A percentile compares a stretch with the other conserved stretches of the same genome.
Conservation (phyloP, 2,113 vertebrate genomes). For the Lepisosteus osseus region DNA sequence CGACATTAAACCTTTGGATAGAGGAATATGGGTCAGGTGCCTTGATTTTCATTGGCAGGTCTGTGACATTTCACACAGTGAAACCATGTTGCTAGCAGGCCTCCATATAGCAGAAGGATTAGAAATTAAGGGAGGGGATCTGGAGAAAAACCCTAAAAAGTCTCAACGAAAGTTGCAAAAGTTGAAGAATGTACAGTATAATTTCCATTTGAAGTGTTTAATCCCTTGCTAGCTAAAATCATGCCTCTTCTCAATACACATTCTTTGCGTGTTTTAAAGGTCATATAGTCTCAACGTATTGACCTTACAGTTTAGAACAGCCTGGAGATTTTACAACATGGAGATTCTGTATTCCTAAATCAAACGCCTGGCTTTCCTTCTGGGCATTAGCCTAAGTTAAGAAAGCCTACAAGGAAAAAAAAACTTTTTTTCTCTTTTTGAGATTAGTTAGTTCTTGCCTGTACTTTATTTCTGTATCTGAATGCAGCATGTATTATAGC, state of each 20-base stretch:
- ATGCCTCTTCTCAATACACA: constrained; percentile 20
- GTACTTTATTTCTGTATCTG: not conserved
- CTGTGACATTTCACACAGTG: constrained; percentile 15
- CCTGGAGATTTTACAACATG: constrained; percentile 25
- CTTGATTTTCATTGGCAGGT: constrained; percentile 20
- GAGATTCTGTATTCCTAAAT: constrained; percentile 15
- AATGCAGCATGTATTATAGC: not conserved
- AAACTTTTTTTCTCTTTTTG: too few species aligned
- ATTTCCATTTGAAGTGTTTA: constrained; percentile 41
- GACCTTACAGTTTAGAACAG: constrained; percentile 37
- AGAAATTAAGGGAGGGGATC: constrained; percentile 29
- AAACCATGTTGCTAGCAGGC: not conserved
- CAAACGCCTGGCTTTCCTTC: not conserved
- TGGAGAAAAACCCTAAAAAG: constrained; percentile 3
- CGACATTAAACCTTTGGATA: not conserved
- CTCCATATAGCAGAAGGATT: constrained; percentile 23
- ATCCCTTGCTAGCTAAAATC: constrained; percentile 41
- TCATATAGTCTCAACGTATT: constrained; percentile 33
- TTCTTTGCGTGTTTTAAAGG: constrained; percentile 35
- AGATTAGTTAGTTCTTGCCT: constrained; percentile 2
- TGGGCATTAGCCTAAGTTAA: too few species aligned
- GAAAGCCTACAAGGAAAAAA: too few species aligned
- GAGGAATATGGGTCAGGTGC: constrained; percentile 16
- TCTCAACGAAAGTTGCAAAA: constrained; percentile 29
- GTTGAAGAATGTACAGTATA: constrained; percentile 16